phyloP scores from a whole-genome alignment of 2,888 invertebrate genomes.

The Sphaeridia pumilis region DNA sequence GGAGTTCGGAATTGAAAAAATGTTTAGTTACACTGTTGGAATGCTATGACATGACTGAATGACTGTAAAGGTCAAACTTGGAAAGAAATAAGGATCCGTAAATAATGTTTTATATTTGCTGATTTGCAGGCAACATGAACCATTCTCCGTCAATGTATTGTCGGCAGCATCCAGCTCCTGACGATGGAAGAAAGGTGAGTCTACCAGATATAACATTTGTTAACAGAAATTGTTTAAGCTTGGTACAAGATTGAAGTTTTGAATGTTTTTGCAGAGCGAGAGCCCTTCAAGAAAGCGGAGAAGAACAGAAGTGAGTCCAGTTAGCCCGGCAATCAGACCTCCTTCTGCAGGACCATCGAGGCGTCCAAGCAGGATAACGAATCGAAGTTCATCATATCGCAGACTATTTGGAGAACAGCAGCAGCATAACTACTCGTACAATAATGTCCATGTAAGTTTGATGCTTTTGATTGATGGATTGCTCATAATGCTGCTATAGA shows the following conservation, averaged over 20 bases:
- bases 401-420: constrained; percentile 17
- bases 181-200: constrained; percentile 19
- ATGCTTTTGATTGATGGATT: too few relatives aligned
- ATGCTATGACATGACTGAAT: neutral
- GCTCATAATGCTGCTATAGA: too few relatives aligned
- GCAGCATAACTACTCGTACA: constrained; percentile 18
- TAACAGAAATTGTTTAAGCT: neutral
- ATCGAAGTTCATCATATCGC: constrained; percentile 16
- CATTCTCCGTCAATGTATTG: constrained; percentile 16
- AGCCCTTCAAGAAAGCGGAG: constrained; percentile 75
- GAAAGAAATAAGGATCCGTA: neutral
- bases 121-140: constrained; percentile 12
- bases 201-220: neutral
- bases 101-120: neutral
- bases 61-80: neutral
- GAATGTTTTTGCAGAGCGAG: constrained; percentile 53
- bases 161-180: constrained; percentile 15
- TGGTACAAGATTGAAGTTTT: too few relatives aligned
- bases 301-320: constrained; percentile 40
- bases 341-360: constrained; percentile 20
- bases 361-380: constrained; percentile 13
- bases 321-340: constrained; percentile 17
- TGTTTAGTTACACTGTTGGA: too few relatives aligned
- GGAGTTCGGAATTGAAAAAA: too few relatives aligned
- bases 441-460: constrained; percentile 15